Evolutionary conservation across 2,888 invertebrate genomes (phyloP).

Genomic region (Eupithecia inturbata): DNA sequence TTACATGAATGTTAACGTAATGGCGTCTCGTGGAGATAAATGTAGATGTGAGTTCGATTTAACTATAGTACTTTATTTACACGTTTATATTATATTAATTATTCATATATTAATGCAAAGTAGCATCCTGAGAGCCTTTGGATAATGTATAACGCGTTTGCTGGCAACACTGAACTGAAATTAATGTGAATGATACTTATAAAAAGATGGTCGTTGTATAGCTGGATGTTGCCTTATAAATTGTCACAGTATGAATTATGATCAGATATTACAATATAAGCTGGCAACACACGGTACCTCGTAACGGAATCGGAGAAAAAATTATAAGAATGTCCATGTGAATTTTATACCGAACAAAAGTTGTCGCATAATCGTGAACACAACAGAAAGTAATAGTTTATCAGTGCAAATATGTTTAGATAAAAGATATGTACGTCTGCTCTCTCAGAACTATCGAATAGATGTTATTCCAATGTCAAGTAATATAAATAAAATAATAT

Average conservation of each 20-base stretch:
- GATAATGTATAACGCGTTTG: slow-evolving; percentile 62
- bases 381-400: neutral
- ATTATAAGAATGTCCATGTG: neutral
- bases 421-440: neutral
- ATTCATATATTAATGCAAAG: slow-evolving; percentile 76
- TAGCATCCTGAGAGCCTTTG: slow-evolving; percentile 77
- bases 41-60: slow-evolving; percentile 71
- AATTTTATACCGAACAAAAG: neutral
- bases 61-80: slow-evolving; percentile 83
- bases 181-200: neutral
- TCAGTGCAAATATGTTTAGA: neutral
- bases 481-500: slow-evolving; percentile 31
- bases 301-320: neutral
- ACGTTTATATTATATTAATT: slow-evolving; percentile 67
- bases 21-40: slow-evolving; percentile 66
- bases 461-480: slow-evolving; percentile 58
- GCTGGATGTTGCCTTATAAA: neutral
- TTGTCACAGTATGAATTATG: neutral
- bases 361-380: neutral
- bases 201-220: neutral
- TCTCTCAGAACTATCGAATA: neutral
- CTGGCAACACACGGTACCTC: neutral
- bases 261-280: neutral
- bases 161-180: slow-evolving; percentile 61
- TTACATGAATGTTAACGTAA: slow-evolving; percentile 71